Evolutionary conservation across 2,113 vertebrate species (phyloP), one percentile per base, ranked within the genome.

Genomic region (Tragelaphus scriptus): DNA sequence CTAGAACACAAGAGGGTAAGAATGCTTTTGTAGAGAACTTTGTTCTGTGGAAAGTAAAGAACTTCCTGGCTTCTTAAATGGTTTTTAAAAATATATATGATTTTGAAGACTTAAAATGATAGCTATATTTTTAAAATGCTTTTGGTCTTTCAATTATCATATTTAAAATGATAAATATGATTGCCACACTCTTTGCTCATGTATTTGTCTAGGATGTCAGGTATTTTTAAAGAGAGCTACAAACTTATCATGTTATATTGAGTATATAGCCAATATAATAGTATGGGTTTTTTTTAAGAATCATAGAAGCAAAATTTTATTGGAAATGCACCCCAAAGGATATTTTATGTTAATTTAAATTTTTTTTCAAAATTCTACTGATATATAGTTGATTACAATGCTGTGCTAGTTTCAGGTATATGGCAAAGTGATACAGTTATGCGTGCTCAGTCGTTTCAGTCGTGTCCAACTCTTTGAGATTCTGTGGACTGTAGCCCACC

Each of bases 71-170:
- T 84, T 65, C 40, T 49, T 79, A 51, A 49, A 47, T 49, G 47
- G 19, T 32, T 87, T 93, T 68, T 40, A 88, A 86, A 53, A 82
- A 14, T n/a, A 28, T 40, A 16, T 21, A 14, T 25, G 44, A 53
- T 49, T 89, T 79, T 85, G 47, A 92, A 58, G 32, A 59, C 16
- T 81, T 77, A 75, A 85, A 92, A 75, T 32, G n/a, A 59, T 36
- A 87, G 5, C 8, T 11, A 12, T 84, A 68, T 44, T 61, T 36
- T 82, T 30, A 85, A 93, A 63, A 30, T 63, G 32, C 7, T n/a
- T 90, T 89, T 13, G 1, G 7, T 28, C 59, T 84, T 93, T 89
- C 26, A 68, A 2, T 30, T 92, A 36, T 32, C 49, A 19, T 79
- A 32, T 30, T 40, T 40, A 40, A 40, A 71, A 71, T 71, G 68